Conservation (phyloP, 2,797 vertebrate species). For the Rhabdomys pumilio region DNA sequence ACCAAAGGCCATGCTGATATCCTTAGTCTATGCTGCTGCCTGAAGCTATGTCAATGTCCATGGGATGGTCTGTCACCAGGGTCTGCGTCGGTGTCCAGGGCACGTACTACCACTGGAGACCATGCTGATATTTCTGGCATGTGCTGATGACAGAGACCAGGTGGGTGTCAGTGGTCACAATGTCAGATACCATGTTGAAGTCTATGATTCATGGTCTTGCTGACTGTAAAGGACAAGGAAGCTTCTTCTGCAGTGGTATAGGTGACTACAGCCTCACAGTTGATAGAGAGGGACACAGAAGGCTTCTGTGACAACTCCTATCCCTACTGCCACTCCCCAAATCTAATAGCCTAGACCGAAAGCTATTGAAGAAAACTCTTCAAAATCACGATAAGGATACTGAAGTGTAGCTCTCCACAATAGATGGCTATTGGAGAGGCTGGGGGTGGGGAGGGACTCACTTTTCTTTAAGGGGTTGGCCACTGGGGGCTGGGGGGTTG, state of each 20-base stretch:
- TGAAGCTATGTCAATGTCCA: background rate
- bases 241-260: background rate
- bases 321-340: background rate
- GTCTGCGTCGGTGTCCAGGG: background rate
- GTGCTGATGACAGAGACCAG: background rate
- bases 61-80: background rate
- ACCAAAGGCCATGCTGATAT: background rate
- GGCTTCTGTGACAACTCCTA: background rate
- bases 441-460: background rate
- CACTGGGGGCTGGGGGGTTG: background rate
- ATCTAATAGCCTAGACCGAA: background rate
- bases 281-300: background rate
- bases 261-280: background rate
- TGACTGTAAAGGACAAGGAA: background rate
- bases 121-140: background rate
- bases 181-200: background rate
- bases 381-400: background rate
- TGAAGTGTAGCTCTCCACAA: background rate
- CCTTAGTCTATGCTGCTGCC: background rate
- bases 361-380: background rate
- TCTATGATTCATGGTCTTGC: background rate
- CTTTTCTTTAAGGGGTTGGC: background rate
- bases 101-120: background rate
- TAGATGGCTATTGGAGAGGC: background rate
- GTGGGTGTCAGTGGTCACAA: background rate